Percentiles rank a stretch among this genome's conserved stretches.
Evolutionary conservation across 1,140 invertebrate genomes (phyloP).

Genomic region (Drosophila tsacasi): DNA sequence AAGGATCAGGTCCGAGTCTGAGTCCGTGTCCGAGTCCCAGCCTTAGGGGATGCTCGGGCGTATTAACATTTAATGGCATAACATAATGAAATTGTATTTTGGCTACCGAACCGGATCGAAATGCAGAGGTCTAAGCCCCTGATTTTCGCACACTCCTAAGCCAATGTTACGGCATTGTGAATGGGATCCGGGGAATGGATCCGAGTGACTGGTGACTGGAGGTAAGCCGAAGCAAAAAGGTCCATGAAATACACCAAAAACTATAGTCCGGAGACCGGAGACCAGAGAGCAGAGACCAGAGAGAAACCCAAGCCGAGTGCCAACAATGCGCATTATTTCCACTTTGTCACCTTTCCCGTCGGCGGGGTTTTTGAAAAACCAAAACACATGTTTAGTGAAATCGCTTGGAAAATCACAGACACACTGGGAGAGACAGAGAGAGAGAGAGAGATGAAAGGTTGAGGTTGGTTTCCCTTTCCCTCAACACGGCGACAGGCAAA

Average conservation of each 20-base stretch:
- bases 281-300: background rate
- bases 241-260: conserved; percentile 28
- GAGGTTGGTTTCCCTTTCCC: background rate
- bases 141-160: conserved; percentile 78
- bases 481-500: conserved; percentile 24
- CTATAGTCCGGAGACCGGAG: background rate
- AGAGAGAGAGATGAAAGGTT: background rate
- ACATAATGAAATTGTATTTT: conserved; percentile 76
- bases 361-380: conserved; percentile 77
- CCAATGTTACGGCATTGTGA: conserved; percentile 84
- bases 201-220: conserved; percentile 16
- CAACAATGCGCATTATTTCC: conserved; percentile 83
- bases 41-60: conserved; percentile 1
- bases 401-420: conserved; percentile 79
- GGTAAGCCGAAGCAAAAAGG: conserved; percentile 70
- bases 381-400: conserved; percentile 83
- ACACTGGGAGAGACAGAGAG: background rate
- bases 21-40: background rate
- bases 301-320: conserved; percentile 19
- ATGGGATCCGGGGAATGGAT: conserved; percentile 25
- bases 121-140: conserved; percentile 54
- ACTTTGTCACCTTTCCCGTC: conserved; percentile 79
- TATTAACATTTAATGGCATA: conserved; percentile 80
- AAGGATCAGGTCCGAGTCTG: conserved; percentile 9
- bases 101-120: conserved; percentile 54